phyloP scores from a whole-genome alignment of 2,113 vertebrate species.

The Trogon melanurus region DNA sequence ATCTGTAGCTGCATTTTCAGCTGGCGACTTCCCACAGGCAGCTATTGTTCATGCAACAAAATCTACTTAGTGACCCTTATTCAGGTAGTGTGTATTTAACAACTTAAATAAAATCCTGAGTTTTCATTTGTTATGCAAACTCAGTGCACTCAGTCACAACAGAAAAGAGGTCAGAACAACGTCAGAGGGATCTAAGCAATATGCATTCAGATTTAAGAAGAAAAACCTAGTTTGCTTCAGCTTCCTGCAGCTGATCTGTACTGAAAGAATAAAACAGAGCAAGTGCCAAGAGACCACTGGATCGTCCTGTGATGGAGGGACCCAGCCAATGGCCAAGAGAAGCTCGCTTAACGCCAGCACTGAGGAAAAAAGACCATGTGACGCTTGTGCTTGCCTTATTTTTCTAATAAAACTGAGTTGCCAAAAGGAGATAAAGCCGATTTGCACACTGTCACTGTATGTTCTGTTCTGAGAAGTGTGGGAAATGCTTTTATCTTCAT shows the following conservation, averaged over 20 bases:
- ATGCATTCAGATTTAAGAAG: neutral
- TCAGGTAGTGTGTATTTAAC: neutral
- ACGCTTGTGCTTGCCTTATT: neutral
- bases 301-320: neutral
- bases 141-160: neutral
- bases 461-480: neutral
- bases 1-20: slow-evolving; percentile 39
- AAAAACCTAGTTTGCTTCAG: neutral
- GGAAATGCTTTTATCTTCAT: neutral
- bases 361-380: neutral
- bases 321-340: neutral
- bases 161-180: neutral
- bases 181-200: neutral
- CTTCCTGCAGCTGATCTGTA: neutral
- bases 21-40: neutral
- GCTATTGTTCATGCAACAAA: neutral
- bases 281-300: neutral
- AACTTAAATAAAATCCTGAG: neutral
- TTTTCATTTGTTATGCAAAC: neutral
- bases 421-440: neutral
- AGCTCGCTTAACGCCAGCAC: neutral
- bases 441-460: neutral
- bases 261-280: neutral
- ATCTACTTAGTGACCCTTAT: neutral
- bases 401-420: neutral